A percentile compares a stretch with the other conserved stretches of the same genome.
Evolutionary conservation across 2,797 vertebrate species (phyloP).

Genomic region (Pteropus rufus): DNA sequence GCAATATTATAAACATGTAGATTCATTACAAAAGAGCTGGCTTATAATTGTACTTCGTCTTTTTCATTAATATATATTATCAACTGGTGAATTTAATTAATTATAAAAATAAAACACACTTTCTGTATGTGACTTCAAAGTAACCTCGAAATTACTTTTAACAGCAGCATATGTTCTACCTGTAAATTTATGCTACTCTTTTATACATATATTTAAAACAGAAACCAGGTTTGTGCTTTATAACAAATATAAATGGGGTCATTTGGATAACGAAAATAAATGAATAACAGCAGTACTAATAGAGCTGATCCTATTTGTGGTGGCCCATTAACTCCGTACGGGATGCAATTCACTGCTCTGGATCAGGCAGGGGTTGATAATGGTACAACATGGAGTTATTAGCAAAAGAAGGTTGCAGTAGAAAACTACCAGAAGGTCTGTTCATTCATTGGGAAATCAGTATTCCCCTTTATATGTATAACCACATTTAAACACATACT

Average conservation of each 20-base stretch:
- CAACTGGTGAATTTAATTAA: slow-evolving; percentile 28
- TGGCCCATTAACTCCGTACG: slow-evolving; percentile 59
- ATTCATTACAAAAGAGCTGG: slow-evolving; percentile 19
- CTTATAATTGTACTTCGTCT: slow-evolving; percentile 1
- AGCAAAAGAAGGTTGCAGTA: not conserved
- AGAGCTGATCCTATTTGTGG: slow-evolving; percentile 59
- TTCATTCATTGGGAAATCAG: not conserved
- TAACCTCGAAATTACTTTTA: slow-evolving; percentile 52
- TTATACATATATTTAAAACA: slow-evolving; percentile 8
- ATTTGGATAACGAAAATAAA: slow-evolving; percentile 68
- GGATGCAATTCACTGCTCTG: slow-evolving; percentile 44
- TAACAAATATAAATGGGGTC: slow-evolving; percentile 46
- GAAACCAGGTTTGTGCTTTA: slow-evolving; percentile 59
- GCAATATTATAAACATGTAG: not conserved
- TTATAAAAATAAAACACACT: slow-evolving; percentile 40
- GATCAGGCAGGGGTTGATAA: slow-evolving; percentile 27
- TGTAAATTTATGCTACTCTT: not conserved
- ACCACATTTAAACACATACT: not conserved
- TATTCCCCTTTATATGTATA: not conserved
- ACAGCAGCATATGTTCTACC: not conserved
- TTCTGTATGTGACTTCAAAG: slow-evolving; percentile 56
- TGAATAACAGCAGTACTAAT: slow-evolving; percentile 39
- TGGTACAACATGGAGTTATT: not conserved
- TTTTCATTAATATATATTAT: not conserved
- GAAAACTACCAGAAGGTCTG: slow-evolving; percentile 32